Conservation (phyloP, 2,113 vertebrate genomes). For the Pimephales promelas region DNA sequence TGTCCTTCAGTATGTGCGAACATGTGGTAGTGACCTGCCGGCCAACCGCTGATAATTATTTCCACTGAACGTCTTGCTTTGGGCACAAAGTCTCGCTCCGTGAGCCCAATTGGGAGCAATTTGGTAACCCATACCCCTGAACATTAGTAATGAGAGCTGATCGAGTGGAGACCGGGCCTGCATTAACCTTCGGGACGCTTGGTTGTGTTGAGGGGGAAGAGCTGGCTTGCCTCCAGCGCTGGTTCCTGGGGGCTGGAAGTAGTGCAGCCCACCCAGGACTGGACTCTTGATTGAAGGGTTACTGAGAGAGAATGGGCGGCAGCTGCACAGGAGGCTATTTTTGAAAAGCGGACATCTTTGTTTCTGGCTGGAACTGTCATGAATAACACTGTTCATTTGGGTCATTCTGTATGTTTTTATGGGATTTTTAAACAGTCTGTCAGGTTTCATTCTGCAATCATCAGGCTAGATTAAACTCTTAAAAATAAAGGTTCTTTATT, state of each 20-base stretch:
- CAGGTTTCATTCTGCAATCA: neutral
- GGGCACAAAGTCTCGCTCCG: conserved; percentile 39
- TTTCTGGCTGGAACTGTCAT: neutral
- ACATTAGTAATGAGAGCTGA: conserved; percentile 64
- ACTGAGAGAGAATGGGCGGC: conserved; percentile 55
- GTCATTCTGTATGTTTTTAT: neutral
- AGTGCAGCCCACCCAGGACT: conserved; percentile 50
- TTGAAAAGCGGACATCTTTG: conserved; percentile 46
- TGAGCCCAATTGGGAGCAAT: conserved; percentile 62
- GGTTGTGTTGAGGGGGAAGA: conserved; percentile 13
- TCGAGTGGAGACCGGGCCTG: conserved; percentile 51
- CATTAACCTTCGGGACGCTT: conserved; percentile 60
- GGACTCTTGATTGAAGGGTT: conserved; percentile 45
- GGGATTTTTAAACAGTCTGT: neutral
- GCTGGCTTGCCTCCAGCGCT: conserved; percentile 52
- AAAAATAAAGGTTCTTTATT: too few relatives aligned
- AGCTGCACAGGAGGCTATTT: conserved; percentile 53
- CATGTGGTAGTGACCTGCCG: conserved; percentile 36
- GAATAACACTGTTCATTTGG: neutral
- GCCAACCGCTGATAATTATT: conserved; percentile 52
- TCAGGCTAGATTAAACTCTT: neutral
- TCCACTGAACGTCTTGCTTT: conserved; percentile 40
- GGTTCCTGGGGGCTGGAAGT: conserved; percentile 28
- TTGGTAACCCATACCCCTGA: conserved; percentile 58
- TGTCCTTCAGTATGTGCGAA: conserved; percentile 52